Conservation (phyloP, 2,888 invertebrate genomes). For the Pterostichus niger region DNA sequence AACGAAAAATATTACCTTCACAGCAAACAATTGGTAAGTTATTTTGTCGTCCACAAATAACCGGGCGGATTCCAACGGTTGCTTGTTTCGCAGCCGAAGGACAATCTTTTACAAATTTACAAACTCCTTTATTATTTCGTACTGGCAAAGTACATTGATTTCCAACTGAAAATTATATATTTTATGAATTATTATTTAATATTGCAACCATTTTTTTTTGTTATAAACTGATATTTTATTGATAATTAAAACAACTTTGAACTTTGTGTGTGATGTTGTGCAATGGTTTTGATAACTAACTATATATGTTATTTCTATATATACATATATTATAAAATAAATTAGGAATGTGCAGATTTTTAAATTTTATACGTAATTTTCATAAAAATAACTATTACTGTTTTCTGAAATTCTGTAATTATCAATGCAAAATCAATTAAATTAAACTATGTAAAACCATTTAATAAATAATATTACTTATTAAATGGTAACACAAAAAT, state of each 20-base stretch:
- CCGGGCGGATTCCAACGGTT: conserved; percentile 71
- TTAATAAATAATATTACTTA: too few relatives aligned
- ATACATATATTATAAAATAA: background rate
- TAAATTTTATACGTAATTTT: background rate
- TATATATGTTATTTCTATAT: background rate
- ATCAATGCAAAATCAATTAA: background rate
- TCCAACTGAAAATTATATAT: conserved; percentile 69
- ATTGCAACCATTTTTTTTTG: background rate
- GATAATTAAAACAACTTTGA: too few relatives aligned
- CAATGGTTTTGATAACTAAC: too few relatives aligned
- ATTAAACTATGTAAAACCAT: background rate
- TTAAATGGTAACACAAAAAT: too few relatives aligned
- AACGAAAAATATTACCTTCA: conserved; percentile 69
- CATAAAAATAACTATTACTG: background rate
- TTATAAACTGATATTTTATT: background rate
- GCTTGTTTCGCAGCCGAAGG: conserved; percentile 68
- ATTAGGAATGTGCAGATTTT: background rate
- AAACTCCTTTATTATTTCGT: conserved; percentile 71
- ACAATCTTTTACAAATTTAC: conserved; percentile 72
- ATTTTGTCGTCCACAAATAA: conserved; percentile 72
- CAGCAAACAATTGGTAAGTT: conserved; percentile 74
- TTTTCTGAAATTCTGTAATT: background rate
- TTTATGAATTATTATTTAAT: background rate
- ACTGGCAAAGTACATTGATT: conserved; percentile 70
- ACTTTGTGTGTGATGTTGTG: too few relatives aligned